These are phyloP conservation scores for Spheniscus mendiculus DNA, from an alignment of 2,113 vertebrate species.

Conservation along the genomic window DNA sequence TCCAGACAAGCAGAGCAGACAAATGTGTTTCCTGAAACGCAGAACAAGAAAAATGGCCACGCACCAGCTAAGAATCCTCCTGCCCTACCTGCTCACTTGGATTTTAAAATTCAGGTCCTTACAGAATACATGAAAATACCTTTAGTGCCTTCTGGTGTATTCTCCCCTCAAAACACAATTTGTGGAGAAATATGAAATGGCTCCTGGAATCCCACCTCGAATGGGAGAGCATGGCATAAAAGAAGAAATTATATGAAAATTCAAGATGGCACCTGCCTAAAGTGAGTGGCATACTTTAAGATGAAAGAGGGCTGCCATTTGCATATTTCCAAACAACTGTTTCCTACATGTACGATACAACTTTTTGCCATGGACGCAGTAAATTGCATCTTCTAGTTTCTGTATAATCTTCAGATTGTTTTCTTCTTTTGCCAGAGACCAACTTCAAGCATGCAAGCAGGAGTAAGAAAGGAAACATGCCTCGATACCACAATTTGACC, in stretches of 20 bases:
- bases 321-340: background rate
- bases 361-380: background rate
- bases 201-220: background rate
- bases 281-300: background rate
- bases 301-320: background rate
- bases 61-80: background rate
- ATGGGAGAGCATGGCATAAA: background rate
- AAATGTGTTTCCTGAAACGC: background rate
- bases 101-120: background rate
- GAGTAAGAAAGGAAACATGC: background rate
- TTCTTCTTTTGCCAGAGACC: background rate
- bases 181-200: background rate
- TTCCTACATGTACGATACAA: background rate
- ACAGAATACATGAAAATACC: background rate
- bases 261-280: background rate
- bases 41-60: fast-evolving
- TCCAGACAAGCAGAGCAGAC: background rate
- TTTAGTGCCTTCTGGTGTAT: background rate
- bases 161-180: background rate
- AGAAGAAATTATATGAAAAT: background rate
- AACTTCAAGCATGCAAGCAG: background rate
- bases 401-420: background rate
- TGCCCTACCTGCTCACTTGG: background rate
- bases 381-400: background rate
- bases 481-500: background rate